Evolutionary conservation across 1,140 invertebrate species (phyloP), one percentile per base, ranked within the genome.

Genomic region (Probaryconus sp.): DNA sequence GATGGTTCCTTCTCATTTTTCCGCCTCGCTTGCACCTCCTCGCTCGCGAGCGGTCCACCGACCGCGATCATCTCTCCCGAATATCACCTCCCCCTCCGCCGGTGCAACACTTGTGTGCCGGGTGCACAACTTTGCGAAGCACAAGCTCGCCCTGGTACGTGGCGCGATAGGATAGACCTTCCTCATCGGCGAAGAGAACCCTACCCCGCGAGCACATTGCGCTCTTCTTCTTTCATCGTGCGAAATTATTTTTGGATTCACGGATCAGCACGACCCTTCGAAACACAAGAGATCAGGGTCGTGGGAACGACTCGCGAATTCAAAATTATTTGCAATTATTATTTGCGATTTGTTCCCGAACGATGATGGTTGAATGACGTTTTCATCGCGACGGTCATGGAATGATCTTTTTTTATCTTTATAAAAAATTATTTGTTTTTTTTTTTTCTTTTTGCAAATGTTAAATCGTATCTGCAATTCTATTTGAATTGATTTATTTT

Each of bases 101-200:
- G 86, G 86, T 88, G 86, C 86, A 88, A 88, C 82, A 85, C 82
- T 83, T 82, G 81, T 81, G 79, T 78, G 64, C 26, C 14, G 70
- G n/a, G n/a, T n/a, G n/a, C n/a, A n/a, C n/a, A n/a, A n/a, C n/a
- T n/a, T n/a, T n/a, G n/a, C n/a, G n/a, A n/a, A n/a, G n/a, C n/a
- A n/a, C n/a, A n/a, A n/a, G n/a, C n/a, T n/a, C n/a, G n/a, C n/a
- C n/a, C n/a, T n/a, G n/a, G n/a, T n/a, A n/a, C 76, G 42, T 47
- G 53, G 71, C 73, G 58, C 47, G 21, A 50, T 30, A 24, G 40
- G 28, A 61, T 70, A 76, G n/a, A 76, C 68, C 75, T 79, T 72
- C 71, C 67, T 70, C 68, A 58, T 58, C 33, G 38, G 2, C 47
- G 24, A 28, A 11, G 37, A 11, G 14, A 11, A 26, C 31, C n/a